Base-by-base conservation (phyloP, 2,113 vertebrate species). In the Asarcornis scutulata region DNA sequence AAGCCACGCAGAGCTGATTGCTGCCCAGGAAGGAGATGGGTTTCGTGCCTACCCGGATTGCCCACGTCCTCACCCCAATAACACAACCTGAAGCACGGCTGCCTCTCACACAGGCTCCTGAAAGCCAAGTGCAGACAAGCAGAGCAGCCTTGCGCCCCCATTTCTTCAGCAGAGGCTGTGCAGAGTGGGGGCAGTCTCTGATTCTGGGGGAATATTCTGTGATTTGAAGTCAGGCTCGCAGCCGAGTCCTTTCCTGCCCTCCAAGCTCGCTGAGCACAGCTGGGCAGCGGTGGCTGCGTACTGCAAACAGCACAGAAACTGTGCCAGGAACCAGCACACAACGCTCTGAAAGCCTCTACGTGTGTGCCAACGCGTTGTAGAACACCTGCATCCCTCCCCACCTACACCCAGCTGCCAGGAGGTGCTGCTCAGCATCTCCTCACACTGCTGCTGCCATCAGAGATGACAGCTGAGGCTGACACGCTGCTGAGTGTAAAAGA, bases 341-440 rank as follows among this genome's bases (percentile, higher is more conserved):
- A 8, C 2, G 20, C 67, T 64, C 62, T 75, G 52, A 22, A 32
- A 68, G 27, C 88, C 68, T n/a, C 83, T 68, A 31, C 27, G 4
- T 14, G 20, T 21, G 20, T 48, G 53, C 82, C 83, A 79, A 80
- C 11, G 2, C 79, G 75, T 83, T 58, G 82, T 10, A 63, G 20
- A 79, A 26, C 88, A 83, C 83, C 88, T 88, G 72, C 91, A 86
- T 31, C 86, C 77, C 93, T 91, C 72, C 82, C 81, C 86, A 92
- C 79, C 75, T 36, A 55, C 85, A 50, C 46, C 59, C 91, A 79
- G 78, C 94, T 91, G 88, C 86, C 85, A 87, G 85, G 29, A 69
- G 58, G 83, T 63, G 77, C 7, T 64, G 85, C 25, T 73, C 17
- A 7, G 58, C 36, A 78, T 60, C 90, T 94, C 53, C 84, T 38